These are phyloP conservation scores for Bombus waltoni DNA, from an alignment of 1,140 invertebrate species.

Conservation along the genomic window DNA sequence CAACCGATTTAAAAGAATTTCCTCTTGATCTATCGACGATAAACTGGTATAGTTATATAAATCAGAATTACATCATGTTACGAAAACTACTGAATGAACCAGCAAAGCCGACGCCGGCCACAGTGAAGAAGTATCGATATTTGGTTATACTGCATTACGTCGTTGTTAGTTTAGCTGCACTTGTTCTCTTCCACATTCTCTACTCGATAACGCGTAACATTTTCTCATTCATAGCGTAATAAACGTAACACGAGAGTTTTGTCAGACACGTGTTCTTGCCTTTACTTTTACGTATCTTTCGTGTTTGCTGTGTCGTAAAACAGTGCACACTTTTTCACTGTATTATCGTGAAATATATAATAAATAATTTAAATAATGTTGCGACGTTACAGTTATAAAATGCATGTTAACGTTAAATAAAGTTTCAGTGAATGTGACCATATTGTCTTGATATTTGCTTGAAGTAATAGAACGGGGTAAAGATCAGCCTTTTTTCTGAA, in stretches of 20 bases:
- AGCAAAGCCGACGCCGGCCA: fast-evolving
- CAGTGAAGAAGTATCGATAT: neutral
- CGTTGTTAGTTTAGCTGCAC: neutral
- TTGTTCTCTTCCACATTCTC: neutral
- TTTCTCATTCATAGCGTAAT: neutral
- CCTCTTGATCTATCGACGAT: neutral
- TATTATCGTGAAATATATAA: too few relatives aligned
- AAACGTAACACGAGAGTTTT: neutral
- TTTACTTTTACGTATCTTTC: neutral
- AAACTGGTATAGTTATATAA: neutral
- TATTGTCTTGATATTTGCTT: too few relatives aligned
- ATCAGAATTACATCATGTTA: fast-evolving
- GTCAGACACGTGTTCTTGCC: neutral
- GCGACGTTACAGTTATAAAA: too few relatives aligned
- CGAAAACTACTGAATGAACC: neutral
- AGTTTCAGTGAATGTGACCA: too few relatives aligned
- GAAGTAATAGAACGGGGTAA: too few relatives aligned
- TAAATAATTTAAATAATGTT: too few relatives aligned
- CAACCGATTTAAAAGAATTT: neutral
- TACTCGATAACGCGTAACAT: neutral
- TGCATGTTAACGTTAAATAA: too few relatives aligned
- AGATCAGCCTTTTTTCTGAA: too few relatives aligned
- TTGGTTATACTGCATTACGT: neutral
- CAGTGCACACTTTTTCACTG: too few relatives aligned
- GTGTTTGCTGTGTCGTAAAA: too few relatives aligned